Conservation (phyloP, 2,888 invertebrate genomes). For the Diloba caeruleocephala region DNA sequence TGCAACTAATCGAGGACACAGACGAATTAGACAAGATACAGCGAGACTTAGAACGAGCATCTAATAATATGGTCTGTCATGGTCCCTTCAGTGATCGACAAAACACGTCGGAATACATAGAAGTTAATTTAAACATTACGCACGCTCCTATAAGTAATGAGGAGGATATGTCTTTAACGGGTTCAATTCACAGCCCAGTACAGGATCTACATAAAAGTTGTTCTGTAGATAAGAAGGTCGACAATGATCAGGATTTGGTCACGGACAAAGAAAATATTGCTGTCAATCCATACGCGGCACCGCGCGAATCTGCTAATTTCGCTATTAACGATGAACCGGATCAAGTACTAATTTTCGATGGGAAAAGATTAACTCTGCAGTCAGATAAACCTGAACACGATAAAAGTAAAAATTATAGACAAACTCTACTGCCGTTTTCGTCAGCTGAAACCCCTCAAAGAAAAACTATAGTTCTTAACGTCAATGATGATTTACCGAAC, state of each 20-base stretch:
- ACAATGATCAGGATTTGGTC: constrained; percentile 64
- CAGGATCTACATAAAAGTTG: constrained; percentile 65
- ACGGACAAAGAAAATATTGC: constrained; percentile 81
- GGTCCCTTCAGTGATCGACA: constrained; percentile 59
- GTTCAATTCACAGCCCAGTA: constrained; percentile 73
- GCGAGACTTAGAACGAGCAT: constrained; percentile 63
- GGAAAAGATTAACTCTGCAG: constrained; percentile 74
- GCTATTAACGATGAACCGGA: constrained; percentile 70
- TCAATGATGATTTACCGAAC: constrained; percentile 77
- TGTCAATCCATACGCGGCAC: constrained; percentile 73
- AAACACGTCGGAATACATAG: constrained; percentile 75
- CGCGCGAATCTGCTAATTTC: constrained; percentile 70
- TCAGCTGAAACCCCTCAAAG: constrained; percentile 56
- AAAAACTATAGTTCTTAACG: constrained; percentile 74
- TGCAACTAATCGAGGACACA: constrained; percentile 60
- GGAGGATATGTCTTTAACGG: constrained; percentile 82
- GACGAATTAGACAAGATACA: constrained; percentile 81
- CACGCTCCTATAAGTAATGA: constrained; percentile 61
- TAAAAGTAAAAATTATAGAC: constrained; percentile 47
- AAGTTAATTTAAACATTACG: constrained; percentile 78
- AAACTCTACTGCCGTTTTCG: constrained; percentile 49
- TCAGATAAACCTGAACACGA: constrained; percentile 54
- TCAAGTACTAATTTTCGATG: constrained; percentile 80
- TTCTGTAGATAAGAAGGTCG: constrained; percentile 55
- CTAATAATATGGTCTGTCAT: constrained; percentile 57